Percentiles rank a stretch among this genome's conserved stretches.
phyloP scores from a whole-genome alignment of 1,140 invertebrate species.

The Tetramorium parvispinum region DNA sequence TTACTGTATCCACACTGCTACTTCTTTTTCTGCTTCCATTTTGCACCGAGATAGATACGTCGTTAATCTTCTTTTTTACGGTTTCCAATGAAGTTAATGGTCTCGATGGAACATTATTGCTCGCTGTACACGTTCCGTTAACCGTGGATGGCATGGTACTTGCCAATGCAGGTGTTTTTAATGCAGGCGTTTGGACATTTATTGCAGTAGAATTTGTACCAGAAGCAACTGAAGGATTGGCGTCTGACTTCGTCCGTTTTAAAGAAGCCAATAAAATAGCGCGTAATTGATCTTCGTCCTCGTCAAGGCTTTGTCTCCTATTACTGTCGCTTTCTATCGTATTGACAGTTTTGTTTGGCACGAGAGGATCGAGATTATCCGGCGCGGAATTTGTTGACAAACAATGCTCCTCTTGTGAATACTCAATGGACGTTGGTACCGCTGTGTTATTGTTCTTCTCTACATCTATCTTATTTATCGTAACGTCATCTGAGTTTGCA shows the following conservation, averaged over 20 bases:
- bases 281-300: slow-evolving; percentile 82
- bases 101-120: neutral
- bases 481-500: neutral
- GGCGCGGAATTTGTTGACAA: neutral
- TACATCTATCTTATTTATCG: neutral
- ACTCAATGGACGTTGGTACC: neutral
- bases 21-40: slow-evolving; percentile 46
- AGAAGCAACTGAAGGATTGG: neutral
- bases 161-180: neutral
- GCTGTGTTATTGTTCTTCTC: neutral
- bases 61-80: neutral
- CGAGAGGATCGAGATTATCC: neutral
- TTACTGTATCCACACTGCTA: slow-evolving; percentile 6
- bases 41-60: neutral
- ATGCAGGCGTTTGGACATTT: neutral
- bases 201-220: neutral
- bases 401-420: neutral
- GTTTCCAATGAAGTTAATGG: slow-evolving; percentile 12
- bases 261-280: slow-evolving; percentile 81
- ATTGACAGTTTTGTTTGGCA: neutral
- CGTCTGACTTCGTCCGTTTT: slow-evolving; percentile 74
- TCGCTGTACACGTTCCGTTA: slow-evolving; percentile 7
- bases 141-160: too few species aligned
- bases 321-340: slow-evolving; percentile 1
- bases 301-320: slow-evolving; percentile 80